Percentiles rank a stretch among this genome's conserved stretches.
Conservation (phyloP, 2,888 invertebrate species). For the Heteromyza rotundicornis region DNA sequence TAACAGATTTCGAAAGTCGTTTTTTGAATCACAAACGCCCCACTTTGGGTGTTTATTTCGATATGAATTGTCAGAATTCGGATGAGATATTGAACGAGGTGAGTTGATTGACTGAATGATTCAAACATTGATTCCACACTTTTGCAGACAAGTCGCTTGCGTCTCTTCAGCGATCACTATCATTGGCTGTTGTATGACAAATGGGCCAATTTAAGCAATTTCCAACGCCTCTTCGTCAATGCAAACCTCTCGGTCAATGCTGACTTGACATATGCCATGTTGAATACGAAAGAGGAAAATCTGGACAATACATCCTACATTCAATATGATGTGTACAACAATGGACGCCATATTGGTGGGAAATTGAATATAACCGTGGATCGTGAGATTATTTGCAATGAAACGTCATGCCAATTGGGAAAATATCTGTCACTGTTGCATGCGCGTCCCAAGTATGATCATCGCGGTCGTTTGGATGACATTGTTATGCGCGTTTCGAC, state of each 20-base stretch:
- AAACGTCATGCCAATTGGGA: constrained; percentile 29
- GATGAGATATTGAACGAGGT: constrained; percentile 35
- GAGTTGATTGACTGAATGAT: not conserved
- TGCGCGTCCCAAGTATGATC: constrained; percentile 39
- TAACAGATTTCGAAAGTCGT: constrained; percentile 32
- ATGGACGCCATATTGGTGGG: constrained; percentile 55
- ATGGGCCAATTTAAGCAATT: constrained; percentile 20
- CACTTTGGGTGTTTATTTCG: constrained; percentile 45
- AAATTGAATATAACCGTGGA: constrained; percentile 54
- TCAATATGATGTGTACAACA: constrained; percentile 58
- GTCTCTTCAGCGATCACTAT: constrained; percentile 47
- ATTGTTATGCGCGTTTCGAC: constrained; percentile 48
- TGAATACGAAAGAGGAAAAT: not conserved
- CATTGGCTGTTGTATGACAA: constrained; percentile 53
- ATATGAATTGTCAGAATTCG: constrained; percentile 42
- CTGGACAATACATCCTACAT: constrained; percentile 21
- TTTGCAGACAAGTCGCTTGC: constrained; percentile 42
- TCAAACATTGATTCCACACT: not conserved
- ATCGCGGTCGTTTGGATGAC: constrained; percentile 47
- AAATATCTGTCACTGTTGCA: constrained; percentile 44
- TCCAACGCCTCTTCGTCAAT: constrained; percentile 39
- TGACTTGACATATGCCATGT: constrained; percentile 44
- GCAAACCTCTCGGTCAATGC: constrained; percentile 54
- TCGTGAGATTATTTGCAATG: constrained; percentile 42
- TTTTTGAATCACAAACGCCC: constrained; percentile 38